Evolutionary conservation across 2,888 invertebrate genomes (phyloP).

Genomic region (Tachina fera): DNA sequence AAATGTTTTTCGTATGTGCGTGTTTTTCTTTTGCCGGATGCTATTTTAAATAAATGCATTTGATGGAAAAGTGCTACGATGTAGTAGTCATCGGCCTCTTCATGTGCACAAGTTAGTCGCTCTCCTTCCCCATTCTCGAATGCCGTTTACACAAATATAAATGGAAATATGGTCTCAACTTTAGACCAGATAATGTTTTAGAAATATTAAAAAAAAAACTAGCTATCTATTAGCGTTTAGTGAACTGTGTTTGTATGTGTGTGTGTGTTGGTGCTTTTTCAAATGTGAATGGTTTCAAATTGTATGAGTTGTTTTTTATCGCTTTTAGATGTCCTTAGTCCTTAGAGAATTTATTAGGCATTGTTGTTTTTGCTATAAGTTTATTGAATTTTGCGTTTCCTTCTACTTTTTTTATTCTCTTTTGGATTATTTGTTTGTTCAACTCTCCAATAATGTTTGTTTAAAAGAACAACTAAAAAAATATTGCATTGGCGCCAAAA

Average conservation of each 20-base stretch:
- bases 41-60: conserved; percentile 60
- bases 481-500: conserved; percentile 34
- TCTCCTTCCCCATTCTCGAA: background rate
- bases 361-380: conserved; percentile 23
- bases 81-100: conserved; percentile 11
- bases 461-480: conserved; percentile 33
- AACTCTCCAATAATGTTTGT: conserved; percentile 43
- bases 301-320: conserved; percentile 46
- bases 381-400: conserved; percentile 47
- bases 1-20: conserved; percentile 31
- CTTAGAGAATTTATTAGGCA: conserved; percentile 39
- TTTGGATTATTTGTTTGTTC: conserved; percentile 16
- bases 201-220: conserved; percentile 24
- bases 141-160: conserved; percentile 1
- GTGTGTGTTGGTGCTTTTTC: conserved; percentile 17
- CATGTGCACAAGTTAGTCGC: background rate
- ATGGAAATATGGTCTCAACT: conserved; percentile 40
- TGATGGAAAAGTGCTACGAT: conserved; percentile 45
- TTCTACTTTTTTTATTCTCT: background rate
- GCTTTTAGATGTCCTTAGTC: conserved; percentile 54
- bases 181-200: conserved; percentile 39
- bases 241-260: background rate
- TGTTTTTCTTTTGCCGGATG: conserved; percentile 43
- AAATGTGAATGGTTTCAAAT: conserved; percentile 42
- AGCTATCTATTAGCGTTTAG: conserved; percentile 40